Conservation (phyloP, 2,888 invertebrate species). For the Yponomeuta plumbellus region DNA sequence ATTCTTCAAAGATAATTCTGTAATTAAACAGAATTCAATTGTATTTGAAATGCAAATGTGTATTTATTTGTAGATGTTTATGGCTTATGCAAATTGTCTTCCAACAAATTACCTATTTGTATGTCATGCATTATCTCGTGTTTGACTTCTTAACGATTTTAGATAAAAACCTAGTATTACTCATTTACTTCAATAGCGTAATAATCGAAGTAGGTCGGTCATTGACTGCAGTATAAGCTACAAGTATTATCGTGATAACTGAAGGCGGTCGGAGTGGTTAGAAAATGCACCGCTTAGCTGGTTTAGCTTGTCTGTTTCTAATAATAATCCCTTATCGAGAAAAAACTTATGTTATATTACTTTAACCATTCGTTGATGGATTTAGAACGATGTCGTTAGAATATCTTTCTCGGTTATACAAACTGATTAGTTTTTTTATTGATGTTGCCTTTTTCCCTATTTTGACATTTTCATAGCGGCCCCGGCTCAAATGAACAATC, state of each 20-base stretch:
- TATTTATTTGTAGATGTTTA: background rate
- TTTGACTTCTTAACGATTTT: constrained; percentile 7
- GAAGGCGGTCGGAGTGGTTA: constrained; percentile 41
- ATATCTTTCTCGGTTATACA: too few relatives aligned
- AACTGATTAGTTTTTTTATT: too few relatives aligned
- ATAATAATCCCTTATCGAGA: background rate
- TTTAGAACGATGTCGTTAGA: background rate
- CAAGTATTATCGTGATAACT: constrained; percentile 63
- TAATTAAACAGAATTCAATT: background rate
- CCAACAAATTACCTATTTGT: background rate
- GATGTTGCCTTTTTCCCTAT: too few relatives aligned
- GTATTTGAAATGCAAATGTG: background rate
- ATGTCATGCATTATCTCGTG: background rate
- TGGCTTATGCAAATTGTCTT: background rate
- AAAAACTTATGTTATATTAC: background rate
- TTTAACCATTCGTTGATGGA: background rate
- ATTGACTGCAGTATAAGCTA: constrained; percentile 43
- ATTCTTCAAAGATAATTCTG: too few relatives aligned
- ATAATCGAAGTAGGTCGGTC: constrained; percentile 54
- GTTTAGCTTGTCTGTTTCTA: constrained; percentile 1
- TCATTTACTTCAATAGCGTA: background rate
- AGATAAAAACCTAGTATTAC: background rate
- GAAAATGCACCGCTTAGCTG: constrained; percentile 36
- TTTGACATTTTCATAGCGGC: too few relatives aligned
- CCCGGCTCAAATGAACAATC: too few relatives aligned